Conservation (phyloP, 2,113 vertebrate species). For the Chaetura pelagica region DNA sequence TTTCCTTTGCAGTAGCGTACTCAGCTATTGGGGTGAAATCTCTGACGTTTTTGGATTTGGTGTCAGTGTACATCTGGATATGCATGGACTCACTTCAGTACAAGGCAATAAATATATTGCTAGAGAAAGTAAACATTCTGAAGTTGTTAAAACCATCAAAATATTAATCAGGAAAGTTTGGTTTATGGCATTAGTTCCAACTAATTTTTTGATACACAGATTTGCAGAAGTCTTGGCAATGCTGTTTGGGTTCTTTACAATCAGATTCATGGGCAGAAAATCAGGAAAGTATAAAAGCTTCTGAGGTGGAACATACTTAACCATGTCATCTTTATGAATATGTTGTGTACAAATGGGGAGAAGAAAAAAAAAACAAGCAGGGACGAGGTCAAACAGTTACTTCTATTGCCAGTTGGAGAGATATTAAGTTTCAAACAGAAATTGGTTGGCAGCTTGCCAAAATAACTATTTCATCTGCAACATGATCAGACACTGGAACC, state of each 20-base stretch:
- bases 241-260: not conserved
- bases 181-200: not conserved
- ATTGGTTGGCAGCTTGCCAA: conserved; percentile 39
- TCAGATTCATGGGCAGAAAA: not conserved
- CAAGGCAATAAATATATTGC: not conserved
- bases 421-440: conserved; percentile 67
- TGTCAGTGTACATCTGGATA: not conserved
- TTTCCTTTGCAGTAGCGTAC: not conserved
- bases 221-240: not conserved
- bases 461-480: conserved; percentile 50
- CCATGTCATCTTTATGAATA: not conserved
- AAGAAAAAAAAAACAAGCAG: not conserved
- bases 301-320: not conserved
- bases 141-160: not conserved
- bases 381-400: conserved; percentile 54
- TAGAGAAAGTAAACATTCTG: not conserved
- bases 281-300: not conserved
- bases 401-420: not conserved
- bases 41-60: not conserved
- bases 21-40: not conserved
- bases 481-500: conserved; percentile 17
- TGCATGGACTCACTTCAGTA: not conserved
- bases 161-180: not conserved
- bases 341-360: not conserved
- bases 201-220: not conserved